These are phyloP conservation scores for Malacosoma neustria DNA, from an alignment of 2,888 invertebrate genomes.

Conservation along the genomic window DNA sequence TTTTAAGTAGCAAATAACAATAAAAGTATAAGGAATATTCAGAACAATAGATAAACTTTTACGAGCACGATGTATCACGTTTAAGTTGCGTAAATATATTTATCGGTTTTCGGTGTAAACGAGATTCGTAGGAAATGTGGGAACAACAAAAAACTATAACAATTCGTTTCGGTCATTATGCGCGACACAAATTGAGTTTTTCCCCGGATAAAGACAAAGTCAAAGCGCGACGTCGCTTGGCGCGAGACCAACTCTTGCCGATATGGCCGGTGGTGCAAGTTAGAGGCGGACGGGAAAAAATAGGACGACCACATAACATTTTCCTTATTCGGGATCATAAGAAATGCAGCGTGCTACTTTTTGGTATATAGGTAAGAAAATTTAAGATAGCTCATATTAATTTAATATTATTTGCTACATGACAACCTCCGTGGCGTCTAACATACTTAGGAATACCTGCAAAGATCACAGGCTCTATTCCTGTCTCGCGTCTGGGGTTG, in stretches of 20 bases:
- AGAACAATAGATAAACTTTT: not conserved
- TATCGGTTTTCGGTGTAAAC: not conserved
- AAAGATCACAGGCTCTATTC: no score
- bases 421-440: no score
- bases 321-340: not conserved
- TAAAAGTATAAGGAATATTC: not conserved
- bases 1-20: not conserved
- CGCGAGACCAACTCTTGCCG: conserved; percentile 30
- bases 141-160: conserved; percentile 31
- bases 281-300: not conserved
- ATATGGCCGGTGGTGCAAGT: not conserved
- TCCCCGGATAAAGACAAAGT: conserved; percentile 32
- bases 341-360: no score
- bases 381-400: no score
- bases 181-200: conserved; percentile 48
- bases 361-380: no score
- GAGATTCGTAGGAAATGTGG: not conserved
- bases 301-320: not conserved
- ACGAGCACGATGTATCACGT: not conserved
- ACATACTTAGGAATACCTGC: no score
- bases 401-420: no score
- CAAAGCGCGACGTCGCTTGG: conserved; percentile 35
- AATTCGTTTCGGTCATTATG: conserved; percentile 41
- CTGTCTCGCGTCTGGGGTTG: no score
- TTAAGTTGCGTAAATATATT: not conserved